Evolutionary conservation across 2,888 invertebrate species (phyloP), one percentile per base, ranked within the genome.

Genomic region (Schizaphis graminum): DNA sequence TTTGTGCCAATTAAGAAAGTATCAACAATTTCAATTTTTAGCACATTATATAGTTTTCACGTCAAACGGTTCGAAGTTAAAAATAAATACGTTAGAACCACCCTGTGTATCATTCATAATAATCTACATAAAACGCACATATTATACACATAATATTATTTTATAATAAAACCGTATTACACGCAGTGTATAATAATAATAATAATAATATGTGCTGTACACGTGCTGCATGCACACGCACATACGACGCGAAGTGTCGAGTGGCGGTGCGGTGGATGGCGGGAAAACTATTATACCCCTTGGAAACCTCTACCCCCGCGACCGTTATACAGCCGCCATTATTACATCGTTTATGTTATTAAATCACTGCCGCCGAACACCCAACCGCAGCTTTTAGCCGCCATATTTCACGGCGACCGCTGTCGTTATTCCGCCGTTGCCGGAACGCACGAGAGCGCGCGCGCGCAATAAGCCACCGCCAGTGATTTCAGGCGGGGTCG

Each of bases 321-420:
- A 89, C 86, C 86, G 90, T 61, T 67, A 13, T 90, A n/a, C 28
- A 89, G 93, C 94, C 94, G 94, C 94, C 94, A 94, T 94, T 94
- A 94, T 94, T 94, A 94, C 86, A 91, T 90, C 94, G 94, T 94
- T 90, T 94, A 61, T 94, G 91, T 91, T 90, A 90, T 94, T 94
- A 94, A 94, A 94, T 94, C 94, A 94, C 94, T 94, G 90, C 94
- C 93, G 87, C 93, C 84, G 90, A 94, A 94, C 94, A 87, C 86
- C 94, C 94, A 94, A 94, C 94, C 94, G 61, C 94, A 94, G 90
- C 94, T 94, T 94, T 94, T 94, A 86, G 90, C 90, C 94, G 94
- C 94, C 94, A 94, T 94, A 94, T 94, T 94, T 94, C 94, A 90
- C 94, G 86, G 90, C 89, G 93, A 92, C 87, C 49, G 87, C 87